Evolutionary conservation across 2,113 vertebrate genomes (phyloP), one percentile per base, ranked within the genome.

Genomic region (Oncorhynchus keta): DNA sequence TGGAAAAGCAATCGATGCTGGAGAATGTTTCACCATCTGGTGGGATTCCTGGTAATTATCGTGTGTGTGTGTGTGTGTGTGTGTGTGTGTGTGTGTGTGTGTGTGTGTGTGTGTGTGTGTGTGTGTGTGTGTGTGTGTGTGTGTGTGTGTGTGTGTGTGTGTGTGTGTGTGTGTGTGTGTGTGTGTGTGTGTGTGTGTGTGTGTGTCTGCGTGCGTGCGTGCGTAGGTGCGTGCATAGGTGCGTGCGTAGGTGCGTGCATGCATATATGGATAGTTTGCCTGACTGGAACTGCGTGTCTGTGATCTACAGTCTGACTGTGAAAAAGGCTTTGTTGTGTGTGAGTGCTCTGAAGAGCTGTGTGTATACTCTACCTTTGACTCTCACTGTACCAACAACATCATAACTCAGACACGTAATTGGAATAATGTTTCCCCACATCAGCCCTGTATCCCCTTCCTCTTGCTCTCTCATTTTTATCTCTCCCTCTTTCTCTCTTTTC

Each of bases 301-400:
- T 73, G 32, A 39, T 13, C 12, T 11, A 11, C 16, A 62, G 84
- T 86, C 83, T 61, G 76, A 83, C 67, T 16, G 64, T 9, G 35
- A 45, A 45, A 73, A 73, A 81, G 81, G 80, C 83, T 85, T 81
- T 84, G 82, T 80, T 22, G 30, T 49, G 18, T 45, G 39, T 73
- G 66, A 89, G 75, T 84, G 64, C 83, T 76, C 74, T 83, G 77
- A 84, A 86, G 83, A 86, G 82, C 55, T 76, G 5, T 22, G 32
- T 39, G 12, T 39, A 39, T 39, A 39, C 68, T n/a, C 22, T 81
- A 79, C 76, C 70, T 5, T 76, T 68, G 75, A 72, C 75, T 45
- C 79, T 16, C 6, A 20, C 32, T 66, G 61, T 65, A 62, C 2
- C 73, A 16, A 74, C 70, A 55, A 62, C 76, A 57, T 71, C 76